Conservation (phyloP, 2,797 vertebrate species). For the Gallirallus australis region DNA sequence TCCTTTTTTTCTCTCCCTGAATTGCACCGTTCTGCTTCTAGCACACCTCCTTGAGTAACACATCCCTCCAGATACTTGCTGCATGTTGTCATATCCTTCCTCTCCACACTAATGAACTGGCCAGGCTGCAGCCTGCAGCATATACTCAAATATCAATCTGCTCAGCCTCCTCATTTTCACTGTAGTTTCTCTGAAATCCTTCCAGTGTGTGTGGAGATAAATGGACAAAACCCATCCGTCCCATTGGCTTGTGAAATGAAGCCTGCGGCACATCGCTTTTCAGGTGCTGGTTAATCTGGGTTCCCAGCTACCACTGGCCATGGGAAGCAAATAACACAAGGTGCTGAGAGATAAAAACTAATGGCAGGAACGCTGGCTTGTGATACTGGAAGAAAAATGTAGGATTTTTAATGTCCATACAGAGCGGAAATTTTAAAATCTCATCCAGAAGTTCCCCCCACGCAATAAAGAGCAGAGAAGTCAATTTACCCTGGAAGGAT, state of each 20-base stretch:
- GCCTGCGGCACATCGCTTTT: neutral
- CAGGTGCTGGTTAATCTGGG: constrained; percentile 9
- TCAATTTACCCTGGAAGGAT: constrained; percentile 65
- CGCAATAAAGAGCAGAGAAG: constrained; percentile 43
- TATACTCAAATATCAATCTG: constrained; percentile 22
- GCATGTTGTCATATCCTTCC: constrained; percentile 51
- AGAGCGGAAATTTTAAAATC: constrained; percentile 48
- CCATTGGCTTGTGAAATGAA: constrained; percentile 9
- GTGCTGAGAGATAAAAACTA: constrained; percentile 34
- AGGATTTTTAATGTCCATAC: constrained; percentile 21
- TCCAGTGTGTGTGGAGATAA: neutral
- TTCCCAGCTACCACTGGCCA: neutral
- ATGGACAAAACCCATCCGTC: neutral
- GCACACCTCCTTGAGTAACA: constrained; percentile 18
- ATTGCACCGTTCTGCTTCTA: neutral
- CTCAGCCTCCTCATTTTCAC: constrained; percentile 28
- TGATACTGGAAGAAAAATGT: constrained; percentile 41
- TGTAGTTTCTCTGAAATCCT: constrained; percentile 50
- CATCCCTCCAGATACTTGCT: constrained; percentile 19
- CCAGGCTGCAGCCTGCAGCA: constrained; percentile 33
- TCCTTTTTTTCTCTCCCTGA: neutral
- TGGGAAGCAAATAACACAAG: neutral
- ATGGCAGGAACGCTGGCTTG: neutral
- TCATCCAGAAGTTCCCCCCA: constrained; percentile 45
- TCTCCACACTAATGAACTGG: constrained; percentile 1